Evolutionary conservation across 2,888 invertebrate genomes (phyloP), one percentile per base, ranked within the genome.

Genomic region (Nomada fucata): DNA sequence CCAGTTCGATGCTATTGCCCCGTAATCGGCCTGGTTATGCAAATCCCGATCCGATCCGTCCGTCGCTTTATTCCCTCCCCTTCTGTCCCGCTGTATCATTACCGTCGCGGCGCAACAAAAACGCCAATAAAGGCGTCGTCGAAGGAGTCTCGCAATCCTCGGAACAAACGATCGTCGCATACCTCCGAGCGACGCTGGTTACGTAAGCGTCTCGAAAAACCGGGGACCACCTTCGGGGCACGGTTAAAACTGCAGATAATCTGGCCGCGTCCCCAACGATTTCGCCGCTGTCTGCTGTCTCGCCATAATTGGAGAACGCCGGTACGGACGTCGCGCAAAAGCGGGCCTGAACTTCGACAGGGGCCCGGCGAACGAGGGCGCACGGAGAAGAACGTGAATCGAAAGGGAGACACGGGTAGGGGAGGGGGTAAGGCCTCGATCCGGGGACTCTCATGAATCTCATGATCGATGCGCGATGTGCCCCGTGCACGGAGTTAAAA

Each of bases 381-480:
- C 64, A 23, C 59, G 67, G 4, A 42, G 44, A 50, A 42, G 68
- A 36, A 52, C 53, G 52, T 26, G 20, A 47, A 53, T 15, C 20
- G 53, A 29, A 20, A 0, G 36, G 18, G 47, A n/a, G 47, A 42
- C 20, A 7, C 10, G 15, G 18, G 13, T 20, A 55, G 18, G 20
- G 5, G 20, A n/a, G 20, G 26, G 36, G 13, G 13, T 26, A 52
- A 63, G 59, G 44, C 50, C 18, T 68, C 26, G 29, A 26, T 73
- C 42, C 50, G 72, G 50, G 84, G 84, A 86, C 81, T 79, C 85
- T 89, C 90, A 86, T 89, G 90, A 90, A 91, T 90, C 89, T 90
- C 88, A 88, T 89, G 90, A 91, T 91, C 91, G 91, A 91, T 90
- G 90, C 89, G 86, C 90, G 86, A 36, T 36, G 89, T 86, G 89